Evolutionary conservation across 1,140 invertebrate species (phyloP), one percentile per base, ranked within the genome.

Genomic region (Globodera rostochiensis): DNA sequence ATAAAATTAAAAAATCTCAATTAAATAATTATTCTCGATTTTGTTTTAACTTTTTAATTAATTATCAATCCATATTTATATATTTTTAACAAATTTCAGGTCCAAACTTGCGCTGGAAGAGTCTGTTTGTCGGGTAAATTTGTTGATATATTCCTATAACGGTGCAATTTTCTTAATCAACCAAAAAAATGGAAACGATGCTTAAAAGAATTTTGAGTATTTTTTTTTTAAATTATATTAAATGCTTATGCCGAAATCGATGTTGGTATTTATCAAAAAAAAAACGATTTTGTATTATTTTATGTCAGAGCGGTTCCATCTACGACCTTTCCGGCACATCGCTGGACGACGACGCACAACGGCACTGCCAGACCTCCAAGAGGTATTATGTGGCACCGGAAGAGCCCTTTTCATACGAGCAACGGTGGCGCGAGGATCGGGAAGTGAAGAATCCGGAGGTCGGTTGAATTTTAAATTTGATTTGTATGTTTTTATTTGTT

Each of bases 361-460:
- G 80, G 80, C 82, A 83, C 25, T 83, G 82, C 45, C 80, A 80
- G 57, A 83, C 82, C 67, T 80, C 82, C 11, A 75, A 74, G 15
- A 19, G 82, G n/a, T 83, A 83, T 73, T 83, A 45, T 47, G 82
- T 83, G 49, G 82, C 60, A 21, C 60, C 75, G 19, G 75, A 83
- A 19, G 82, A 83, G 71, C 82, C 82, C 45, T 83, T 83, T 64
- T 76, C 67, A 13, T 83, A 83, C 64, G 82, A 83, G 47, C 80
- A 80, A 19, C 64, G 60, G 36, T 83, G 82, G 82, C 45, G 80
- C 21, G 67, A 71, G 25, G 81, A 74, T 19, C 67, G 82, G 53
- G 77, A 83, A 69, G 82, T 83, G 11, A 83, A 83, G 70, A 83
- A 83, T 77, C 82, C 82, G 19, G 81, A 82, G 66, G 81, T 82